A percentile compares a stretch with the other conserved stretches of the same genome.
Evolutionary conservation across 1,140 invertebrate genomes (phyloP).

Genomic region (Drosophila truncata): DNA sequence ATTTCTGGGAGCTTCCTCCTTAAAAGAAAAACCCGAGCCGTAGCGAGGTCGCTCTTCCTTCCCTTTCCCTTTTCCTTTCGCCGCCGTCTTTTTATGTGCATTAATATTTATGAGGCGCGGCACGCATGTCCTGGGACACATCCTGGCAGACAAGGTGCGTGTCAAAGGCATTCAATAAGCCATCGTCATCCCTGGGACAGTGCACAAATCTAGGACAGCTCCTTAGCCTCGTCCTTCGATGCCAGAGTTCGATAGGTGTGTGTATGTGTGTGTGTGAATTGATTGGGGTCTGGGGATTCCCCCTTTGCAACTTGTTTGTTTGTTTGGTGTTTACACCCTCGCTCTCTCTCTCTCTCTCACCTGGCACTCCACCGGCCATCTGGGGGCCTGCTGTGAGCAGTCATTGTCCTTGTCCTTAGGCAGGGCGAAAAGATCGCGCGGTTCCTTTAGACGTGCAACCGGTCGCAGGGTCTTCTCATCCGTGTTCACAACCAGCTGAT

Average conservation of each 20-base stretch:
- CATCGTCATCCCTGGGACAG: constrained; percentile 1
- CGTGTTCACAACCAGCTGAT: constrained; percentile 89
- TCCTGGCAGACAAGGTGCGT: constrained; percentile 50
- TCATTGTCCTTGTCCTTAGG: constrained; percentile 88
- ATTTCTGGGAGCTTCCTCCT: constrained; percentile 1
- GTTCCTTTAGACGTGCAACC: constrained; percentile 88
- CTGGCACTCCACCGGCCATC: constrained; percentile 96
- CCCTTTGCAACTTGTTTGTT: background rate
- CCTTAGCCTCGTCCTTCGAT: constrained; percentile 28
- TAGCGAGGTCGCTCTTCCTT: constrained; percentile 5
- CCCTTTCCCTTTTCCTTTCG: background rate
- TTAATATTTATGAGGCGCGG: constrained; percentile 63
- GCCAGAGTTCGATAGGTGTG: constrained; percentile 1
- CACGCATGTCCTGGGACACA: constrained; percentile 51
- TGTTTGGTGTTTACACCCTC: constrained; percentile 4
- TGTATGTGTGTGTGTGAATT: background rate
- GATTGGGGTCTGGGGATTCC: constrained; percentile 3
- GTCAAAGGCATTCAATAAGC: constrained; percentile 47
- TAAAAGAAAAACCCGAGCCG: background rate
- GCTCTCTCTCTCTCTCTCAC: no score
- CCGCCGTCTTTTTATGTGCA: constrained; percentile 40
- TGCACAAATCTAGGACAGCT: constrained; percentile 32
- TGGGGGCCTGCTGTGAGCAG: constrained; percentile 90
- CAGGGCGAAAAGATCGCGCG: constrained; percentile 89
- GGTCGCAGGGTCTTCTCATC: constrained; percentile 88